Conservation (phyloP, 2,888 invertebrate species). For the Apotomis turbidana region DNA sequence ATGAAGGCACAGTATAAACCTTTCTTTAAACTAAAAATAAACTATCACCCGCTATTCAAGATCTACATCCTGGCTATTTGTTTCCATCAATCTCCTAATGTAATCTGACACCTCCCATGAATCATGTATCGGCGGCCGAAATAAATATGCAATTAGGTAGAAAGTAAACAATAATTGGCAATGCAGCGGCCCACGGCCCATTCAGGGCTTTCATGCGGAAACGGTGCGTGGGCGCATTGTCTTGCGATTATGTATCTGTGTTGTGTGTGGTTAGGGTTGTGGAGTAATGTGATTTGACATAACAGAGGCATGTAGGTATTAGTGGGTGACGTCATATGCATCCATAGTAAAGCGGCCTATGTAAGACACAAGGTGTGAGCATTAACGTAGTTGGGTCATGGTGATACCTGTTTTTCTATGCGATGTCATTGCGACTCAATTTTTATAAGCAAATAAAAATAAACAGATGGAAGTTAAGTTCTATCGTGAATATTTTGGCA, state of each 20-base stretch:
- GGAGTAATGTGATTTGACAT: constrained; percentile 20
- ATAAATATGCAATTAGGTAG: constrained; percentile 70
- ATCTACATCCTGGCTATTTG: constrained; percentile 21
- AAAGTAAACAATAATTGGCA: constrained; percentile 77
- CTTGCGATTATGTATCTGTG: constrained; percentile 45
- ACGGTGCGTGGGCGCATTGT: constrained; percentile 66
- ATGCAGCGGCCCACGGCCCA: constrained; percentile 65
- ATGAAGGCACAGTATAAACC: not conserved
- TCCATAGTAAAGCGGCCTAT: no score
- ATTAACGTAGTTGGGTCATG: no score
- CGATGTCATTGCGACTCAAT: no score
- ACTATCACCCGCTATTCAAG: constrained; percentile 15
- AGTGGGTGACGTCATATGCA: no score
- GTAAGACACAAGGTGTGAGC: no score
- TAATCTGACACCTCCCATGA: constrained; percentile 49
- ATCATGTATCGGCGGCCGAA: constrained; percentile 54
- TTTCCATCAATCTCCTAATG: constrained; percentile 20
- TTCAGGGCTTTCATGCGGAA: constrained; percentile 65
- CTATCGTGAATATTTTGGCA: no score
- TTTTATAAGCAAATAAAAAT: no score
- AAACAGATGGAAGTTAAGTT: no score
- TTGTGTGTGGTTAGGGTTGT: constrained; percentile 32
- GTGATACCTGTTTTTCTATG: no score
- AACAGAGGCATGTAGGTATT: not conserved
- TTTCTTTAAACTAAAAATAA: not conserved